Percentiles rank a stretch among this genome's conserved stretches.
These are phyloP conservation scores for Grantiella picta DNA, from an alignment of 2,113 vertebrate genomes.

Conservation along the genomic window DNA sequence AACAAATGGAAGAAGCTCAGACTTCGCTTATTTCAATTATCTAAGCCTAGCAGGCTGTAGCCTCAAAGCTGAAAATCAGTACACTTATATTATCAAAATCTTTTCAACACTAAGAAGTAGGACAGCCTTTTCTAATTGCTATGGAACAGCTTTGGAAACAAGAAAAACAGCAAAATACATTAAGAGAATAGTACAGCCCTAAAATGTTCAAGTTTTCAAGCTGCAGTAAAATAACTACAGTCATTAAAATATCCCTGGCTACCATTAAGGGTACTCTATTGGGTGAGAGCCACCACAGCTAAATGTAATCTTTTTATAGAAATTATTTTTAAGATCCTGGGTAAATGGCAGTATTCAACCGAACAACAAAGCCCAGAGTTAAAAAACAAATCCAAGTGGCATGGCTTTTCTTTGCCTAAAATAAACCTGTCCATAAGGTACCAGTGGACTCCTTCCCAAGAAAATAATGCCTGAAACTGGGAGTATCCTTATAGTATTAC, in stretches of 20 bases:
- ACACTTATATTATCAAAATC: neutral
- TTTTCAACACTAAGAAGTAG: neutral
- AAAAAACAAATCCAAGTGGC: neutral
- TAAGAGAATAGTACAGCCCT: neutral
- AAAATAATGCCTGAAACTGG: neutral
- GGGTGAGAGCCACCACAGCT: neutral
- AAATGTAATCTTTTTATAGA: neutral
- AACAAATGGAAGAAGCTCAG: neutral
- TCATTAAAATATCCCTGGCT: neutral
- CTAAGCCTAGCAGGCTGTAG: neutral
- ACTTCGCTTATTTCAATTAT: neutral
- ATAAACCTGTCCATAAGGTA: neutral
- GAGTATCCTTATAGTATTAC: neutral
- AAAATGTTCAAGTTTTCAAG: neutral
- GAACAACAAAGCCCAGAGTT: neutral
- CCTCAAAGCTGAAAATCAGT: neutral
- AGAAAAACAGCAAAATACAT: neutral
- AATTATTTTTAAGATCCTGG: neutral
- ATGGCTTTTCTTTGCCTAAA: neutral
- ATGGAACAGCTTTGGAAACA: neutral
- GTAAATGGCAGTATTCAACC: neutral
- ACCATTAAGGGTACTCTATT: neutral
- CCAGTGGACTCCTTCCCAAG: neutral
- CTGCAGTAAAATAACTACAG: neutral
- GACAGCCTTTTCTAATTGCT: neutral